Base-by-base conservation (phyloP, 2,888 invertebrate species). In the Zhengitettix transpicula region DNA sequence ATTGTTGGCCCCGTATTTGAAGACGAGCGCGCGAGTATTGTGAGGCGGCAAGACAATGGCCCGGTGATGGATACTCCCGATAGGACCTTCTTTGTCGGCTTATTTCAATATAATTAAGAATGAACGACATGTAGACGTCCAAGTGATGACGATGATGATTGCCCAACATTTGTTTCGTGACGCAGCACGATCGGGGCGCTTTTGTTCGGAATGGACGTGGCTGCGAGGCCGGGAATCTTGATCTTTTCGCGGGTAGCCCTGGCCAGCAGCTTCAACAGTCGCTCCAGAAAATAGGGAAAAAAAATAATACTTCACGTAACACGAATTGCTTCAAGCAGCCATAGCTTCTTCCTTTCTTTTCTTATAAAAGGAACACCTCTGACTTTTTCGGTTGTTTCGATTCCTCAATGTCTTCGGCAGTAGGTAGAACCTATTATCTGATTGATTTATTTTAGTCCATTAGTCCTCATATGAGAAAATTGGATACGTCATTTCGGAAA, bases 161-260 rank as follows among this genome's bases (percentile, higher is more conserved):
- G 63, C 61, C 63, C 60, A 60, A 62, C 62, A 62, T 62, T 62
- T 62, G 60, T 62, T 62, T 58, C 61, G 56, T 63, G 63, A 63
- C 63, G 63, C 63, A 60, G 63, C 63, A 60, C 61, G 61, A 63
- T 63, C 61, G 54, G 44, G 41, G 47, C n/a, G n/a, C 47, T n/a
- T 47, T 47, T 47, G 47, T 47, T 47, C 47, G 47, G 47, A 12
- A 47, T 28, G 28, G 47, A 12, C 47, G 47, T 14, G 28, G 47
- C 47, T n/a, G 47, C 47, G 47, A n/a, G 47, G 14, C 14, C 44
- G 10, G 47, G 47, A n/a, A 47, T 14, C 14, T 47, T n/a, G 12
- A 47, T n/a, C 47, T 47, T 12, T 14, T n/a, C 47, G n/a, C 47
- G 12, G 47, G 14, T n/a, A n/a, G 5, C 47, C 47, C 3, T 3